Evolutionary conservation across 1,140 invertebrate genomes (phyloP), one percentile per base, ranked within the genome.

Genomic region (Drosophila lacteicornis): DNA sequence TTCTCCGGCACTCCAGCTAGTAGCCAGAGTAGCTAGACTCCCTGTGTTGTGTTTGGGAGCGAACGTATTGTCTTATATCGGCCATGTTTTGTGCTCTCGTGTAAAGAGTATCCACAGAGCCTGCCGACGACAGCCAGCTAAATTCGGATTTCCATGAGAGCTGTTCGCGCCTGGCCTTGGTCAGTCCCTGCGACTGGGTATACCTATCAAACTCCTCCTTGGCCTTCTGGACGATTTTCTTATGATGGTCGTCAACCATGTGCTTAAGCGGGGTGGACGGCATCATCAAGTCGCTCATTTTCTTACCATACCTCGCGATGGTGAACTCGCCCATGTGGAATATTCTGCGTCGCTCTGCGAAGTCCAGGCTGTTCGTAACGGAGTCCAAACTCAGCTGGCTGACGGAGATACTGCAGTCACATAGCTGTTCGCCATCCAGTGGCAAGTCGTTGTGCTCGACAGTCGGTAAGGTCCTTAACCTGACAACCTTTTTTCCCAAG

Each of bases 241-340:
- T 4, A 17, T 9, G 47, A 1, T 40, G 42, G 36, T 59, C 73
- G 1, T 3, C 13, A 7, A 19, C 1, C n/a, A 11, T 4, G 2
- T 3, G 22, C 0, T 56, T n/a, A 12, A 4, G 19, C 1, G 30
- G 4, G 4, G 12, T 1, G 2, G 27, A 2, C 0, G 46, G 36
- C 77, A 83, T 83, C 12, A 80, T 15, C 9, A 42, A 6, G 1
- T 83, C 76, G 43, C 60, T 74, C 56, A 83, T 65, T 27, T 69
- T 71, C 17, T 25, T 61, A 2, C 80, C 75, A 17, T 61, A 27
- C 6, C 33, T 87, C n/a, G 80, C 63, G 15, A 86, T 82, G n/a
- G 83, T 80, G 61, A 46, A 87, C 47, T 88, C 83, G 5, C 40
- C 80, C 27, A 63, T 19, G 36, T 70, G 0, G 33, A 83, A 80